Base-by-base conservation (phyloP, 2,113 vertebrate genomes). In the Osmerus eperlanus region DNA sequence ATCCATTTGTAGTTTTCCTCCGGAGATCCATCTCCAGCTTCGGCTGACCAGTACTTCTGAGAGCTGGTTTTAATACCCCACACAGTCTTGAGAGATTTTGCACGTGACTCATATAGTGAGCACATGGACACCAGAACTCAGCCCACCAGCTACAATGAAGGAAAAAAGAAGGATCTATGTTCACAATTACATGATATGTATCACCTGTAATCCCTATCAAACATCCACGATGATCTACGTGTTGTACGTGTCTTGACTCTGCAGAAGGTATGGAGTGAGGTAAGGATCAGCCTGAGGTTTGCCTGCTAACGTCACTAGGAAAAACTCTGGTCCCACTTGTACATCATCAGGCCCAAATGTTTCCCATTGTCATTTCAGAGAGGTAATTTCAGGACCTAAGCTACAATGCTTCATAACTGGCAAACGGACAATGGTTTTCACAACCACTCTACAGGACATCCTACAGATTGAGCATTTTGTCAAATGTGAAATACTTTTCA, bases 121-220 rank as follows among this genome's bases (percentile, higher is more conserved):
- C 32, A 71, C 55, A 71, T 71, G 4, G 16, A 41, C 32, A 52
- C 1, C 16, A 72, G 32, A 29, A 66, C 54, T 70, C 54, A 72
- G 0, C 59, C 47, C 14, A 18, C 54, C 47, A 28, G 51, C 69
- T 25, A 23, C 36, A 58, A 29, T 25, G 16, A 59, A 62, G 21
- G 16, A 59, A 51, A 23, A 28, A 53, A 53, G 16, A 66, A 56
- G 6, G 7, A 53, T 74, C 23, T 15, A 62, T 28, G 32, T 25
- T 63, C n/a, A 61, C 36, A 61, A 61, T 60, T 21, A 23, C n/a
- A 70, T 54, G 12, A n/a, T 2, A 32, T 9, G 16, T 14, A 23
- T 56, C 53, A 11, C 23, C 66, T 54, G 9, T n/a, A 21, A 67
- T 21, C 51, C 66, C 66, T 18, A 19, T 65, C 18, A n/a, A 65